Percentiles rank a stretch among this genome's conserved stretches.
These are phyloP conservation scores for Muricea muricata DNA, from an alignment of 92 coral and sea anemone genomes.

Conservation along the genomic window DNA sequence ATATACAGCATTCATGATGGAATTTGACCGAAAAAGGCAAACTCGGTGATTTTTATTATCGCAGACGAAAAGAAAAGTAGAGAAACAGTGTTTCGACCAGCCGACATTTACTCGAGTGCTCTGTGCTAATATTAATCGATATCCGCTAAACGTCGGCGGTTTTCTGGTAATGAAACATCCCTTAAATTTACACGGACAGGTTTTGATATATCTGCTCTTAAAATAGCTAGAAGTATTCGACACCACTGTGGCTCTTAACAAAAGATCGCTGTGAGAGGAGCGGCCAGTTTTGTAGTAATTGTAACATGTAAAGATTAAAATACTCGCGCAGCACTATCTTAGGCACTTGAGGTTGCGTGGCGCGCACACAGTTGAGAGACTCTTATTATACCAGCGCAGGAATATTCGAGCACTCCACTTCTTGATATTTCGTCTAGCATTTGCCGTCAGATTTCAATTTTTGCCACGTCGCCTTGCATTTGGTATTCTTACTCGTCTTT, in stretches of 20 bases:
- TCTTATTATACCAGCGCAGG: neutral
- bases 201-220: neutral
- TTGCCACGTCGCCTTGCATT: neutral
- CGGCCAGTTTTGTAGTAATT: neutral
- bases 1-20: neutral
- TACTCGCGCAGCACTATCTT: neutral
- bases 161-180: constrained; percentile 9
- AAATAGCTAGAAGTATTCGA: constrained; percentile 2
- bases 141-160: constrained; percentile 5
- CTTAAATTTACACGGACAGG: neutral
- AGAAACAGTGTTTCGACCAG: neutral
- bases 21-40: constrained; percentile 25
- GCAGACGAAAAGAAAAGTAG: neutral
- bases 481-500: too few relatives aligned
- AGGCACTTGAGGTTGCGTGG: neutral
- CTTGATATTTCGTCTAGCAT: neutral
- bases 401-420: neutral
- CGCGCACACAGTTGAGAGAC: neutral
- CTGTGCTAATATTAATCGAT: constrained; percentile 6
- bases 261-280: neutral
- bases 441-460: neutral
- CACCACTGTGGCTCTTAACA: neutral
- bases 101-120: neutral
- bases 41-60: neutral
- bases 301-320: neutral